A percentile compares a stretch with the other conserved stretches of the same genome.
These are phyloP conservation scores for Limnephilus auricula DNA, from an alignment of 2,888 invertebrate species.

Conservation along the genomic window DNA sequence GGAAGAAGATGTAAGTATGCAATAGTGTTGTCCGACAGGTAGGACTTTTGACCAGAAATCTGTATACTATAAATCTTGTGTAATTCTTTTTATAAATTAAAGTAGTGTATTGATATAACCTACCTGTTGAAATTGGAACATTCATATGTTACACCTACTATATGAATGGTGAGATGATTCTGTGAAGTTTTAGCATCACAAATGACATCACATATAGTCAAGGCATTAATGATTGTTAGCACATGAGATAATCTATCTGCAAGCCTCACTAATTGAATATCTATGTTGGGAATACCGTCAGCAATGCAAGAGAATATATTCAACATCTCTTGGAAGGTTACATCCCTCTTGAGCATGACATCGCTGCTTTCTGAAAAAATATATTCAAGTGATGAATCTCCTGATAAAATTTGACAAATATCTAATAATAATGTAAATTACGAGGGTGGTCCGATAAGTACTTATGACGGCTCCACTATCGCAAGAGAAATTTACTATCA, in stretches of 20 bases:
- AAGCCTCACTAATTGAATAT: constrained; percentile 31
- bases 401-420: neutral
- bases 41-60: neutral
- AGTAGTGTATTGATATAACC: neutral
- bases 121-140: constrained; percentile 66
- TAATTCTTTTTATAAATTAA: neutral
- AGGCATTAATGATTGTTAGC: constrained; percentile 66
- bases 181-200: constrained; percentile 64
- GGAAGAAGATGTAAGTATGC: no score
- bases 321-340: constrained; percentile 25
- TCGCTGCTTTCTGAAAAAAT: constrained; percentile 17
- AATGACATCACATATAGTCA: constrained; percentile 66
- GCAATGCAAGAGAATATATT: neutral
- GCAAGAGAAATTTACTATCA: no score
- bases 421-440: no score
- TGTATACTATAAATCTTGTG: neutral
- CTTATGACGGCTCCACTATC: no score
- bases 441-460: no score
- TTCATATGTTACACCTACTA: constrained; percentile 70
- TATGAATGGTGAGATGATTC: constrained; percentile 68
- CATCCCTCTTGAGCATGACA: constrained; percentile 9
- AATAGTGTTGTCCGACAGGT: no score
- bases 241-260: constrained; percentile 66
- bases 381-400: neutral
- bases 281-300: constrained; percentile 23